Evolutionary conservation across 2,797 vertebrate species (phyloP).

Genomic region (Sebastes taczanowskii): DNA sequence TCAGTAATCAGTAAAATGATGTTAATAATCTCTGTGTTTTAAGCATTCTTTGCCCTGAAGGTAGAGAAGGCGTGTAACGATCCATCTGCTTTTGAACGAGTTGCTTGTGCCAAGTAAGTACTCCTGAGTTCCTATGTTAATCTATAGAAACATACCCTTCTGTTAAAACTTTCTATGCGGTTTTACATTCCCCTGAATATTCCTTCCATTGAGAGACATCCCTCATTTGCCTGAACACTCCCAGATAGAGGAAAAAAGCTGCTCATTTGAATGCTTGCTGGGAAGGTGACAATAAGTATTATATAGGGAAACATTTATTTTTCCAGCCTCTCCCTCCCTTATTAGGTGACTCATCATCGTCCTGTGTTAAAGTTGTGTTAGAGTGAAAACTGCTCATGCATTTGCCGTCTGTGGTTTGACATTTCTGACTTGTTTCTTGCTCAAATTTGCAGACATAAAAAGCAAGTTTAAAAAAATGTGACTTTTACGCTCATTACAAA

Average conservation of each 20-base stretch:
- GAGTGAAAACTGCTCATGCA: neutral
- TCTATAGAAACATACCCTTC: neutral
- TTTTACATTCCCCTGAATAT: neutral
- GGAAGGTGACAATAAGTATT: neutral
- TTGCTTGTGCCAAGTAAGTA: constrained; percentile 94
- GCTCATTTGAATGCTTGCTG: constrained; percentile 41
- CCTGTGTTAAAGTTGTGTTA: neutral
- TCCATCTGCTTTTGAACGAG: constrained; percentile 84
- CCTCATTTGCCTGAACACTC: constrained; percentile 29
- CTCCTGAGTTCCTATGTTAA: neutral
- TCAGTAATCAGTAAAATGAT: neutral
- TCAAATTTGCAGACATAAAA: neutral
- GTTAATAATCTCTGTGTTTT: constrained; percentile 17
- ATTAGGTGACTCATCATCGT: neutral
- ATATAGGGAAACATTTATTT: neutral
- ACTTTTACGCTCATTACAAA: neutral
- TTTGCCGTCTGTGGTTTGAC: neutral
- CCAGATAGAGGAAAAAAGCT: neutral
- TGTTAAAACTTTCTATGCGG: constrained; percentile 34
- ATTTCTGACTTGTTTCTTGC: neutral
- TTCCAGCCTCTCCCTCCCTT: neutral
- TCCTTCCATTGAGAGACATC: neutral
- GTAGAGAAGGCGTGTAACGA: constrained; percentile 90
- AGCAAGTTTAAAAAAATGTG: neutral
- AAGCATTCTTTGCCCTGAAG: constrained; percentile 92